Evolutionary conservation across 2,888 invertebrate species (phyloP), one percentile per base, ranked within the genome.

Genomic region (Sabatieria punctata): DNA sequence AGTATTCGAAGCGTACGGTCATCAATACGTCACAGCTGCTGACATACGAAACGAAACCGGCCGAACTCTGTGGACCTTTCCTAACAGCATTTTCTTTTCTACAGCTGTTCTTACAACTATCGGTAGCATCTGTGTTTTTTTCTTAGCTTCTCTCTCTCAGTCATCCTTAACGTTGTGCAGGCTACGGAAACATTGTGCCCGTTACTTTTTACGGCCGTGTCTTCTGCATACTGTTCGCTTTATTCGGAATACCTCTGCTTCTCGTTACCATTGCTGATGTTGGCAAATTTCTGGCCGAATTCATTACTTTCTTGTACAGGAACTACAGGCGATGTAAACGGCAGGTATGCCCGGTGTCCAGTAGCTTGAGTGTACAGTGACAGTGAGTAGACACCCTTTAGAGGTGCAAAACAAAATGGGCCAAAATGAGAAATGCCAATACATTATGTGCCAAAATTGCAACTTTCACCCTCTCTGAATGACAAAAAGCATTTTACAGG

Each of bases 91-190:
- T 38, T 64, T 63, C 51, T 63, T 63, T 43, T 60, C 64, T 1
- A 61, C 64, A 1, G 64, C 64, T 1, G 63, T 65, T 11, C 60
- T 65, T 26, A 64, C 64, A 1, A 65, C 64, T 3, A 65, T 63
- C 30, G 63, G 63, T 60, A 45, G 19, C n/a, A n/a, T n/a, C n/a
- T n/a, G n/a, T n/a, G n/a, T n/a, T n/a, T n/a, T n/a, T n/a, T n/a
- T 8, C n/a, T n/a, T n/a, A n/a, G n/a, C n/a, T n/a, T n/a, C n/a
- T n/a, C n/a, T n/a, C n/a, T n/a, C n/a, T n/a, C n/a, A 11, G 11
- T 30, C 15, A 11, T 30, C 11, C 15, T 30, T 8, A 13, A 8
- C 11, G 13, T 13, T 22, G 4, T 51, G 47, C 40, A 60, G 60
- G 61, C 6, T 61, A 61, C 46, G 61, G 61, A 8, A 55, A 61